Evolutionary conservation across 2,113 vertebrate species (phyloP).

Genomic region (Osmerus mordax): DNA sequence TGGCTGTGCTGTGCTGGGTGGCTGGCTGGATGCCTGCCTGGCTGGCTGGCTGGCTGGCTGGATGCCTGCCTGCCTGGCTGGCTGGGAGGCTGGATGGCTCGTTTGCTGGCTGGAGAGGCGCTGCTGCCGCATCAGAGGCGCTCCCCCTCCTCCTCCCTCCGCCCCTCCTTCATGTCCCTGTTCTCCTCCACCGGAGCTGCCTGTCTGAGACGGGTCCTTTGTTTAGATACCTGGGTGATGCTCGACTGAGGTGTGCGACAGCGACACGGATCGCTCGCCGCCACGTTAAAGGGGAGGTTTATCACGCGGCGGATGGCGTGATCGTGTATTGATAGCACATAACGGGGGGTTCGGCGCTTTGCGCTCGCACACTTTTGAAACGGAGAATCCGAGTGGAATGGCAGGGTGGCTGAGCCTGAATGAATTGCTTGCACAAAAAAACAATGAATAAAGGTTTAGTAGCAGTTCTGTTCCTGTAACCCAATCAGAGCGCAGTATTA

Average conservation of each 20-base stretch:
- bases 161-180: conserved; percentile 33
- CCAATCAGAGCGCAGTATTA: no score
- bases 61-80: conserved; percentile 32
- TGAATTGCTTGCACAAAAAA: no score
- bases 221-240: conserved; percentile 55
- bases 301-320: conserved; percentile 32
- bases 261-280: conserved; percentile 34
- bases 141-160: conserved; percentile 12
- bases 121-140: conserved; percentile 55
- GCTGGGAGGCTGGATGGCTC: conserved; percentile 23
- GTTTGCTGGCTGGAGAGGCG: conserved; percentile 33
- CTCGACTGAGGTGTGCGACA: conserved; percentile 33
- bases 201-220: conserved; percentile 50
- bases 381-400: no score
- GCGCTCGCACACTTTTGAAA: no score
- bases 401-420: no score
- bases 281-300: conserved; percentile 5
- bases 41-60: conserved; percentile 25
- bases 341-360: conserved; percentile 16
- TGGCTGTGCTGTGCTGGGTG: conserved; percentile 34
- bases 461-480: no score
- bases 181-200: conserved; percentile 16
- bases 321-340: conserved; percentile 35
- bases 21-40: conserved; percentile 36
- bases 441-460: no score